Percentiles rank a stretch among this genome's conserved stretches.
Evolutionary conservation across 37 sponge, comb jelly and placozoan genomes (phyloP).

Genomic region (Spongilla lacustris): DNA sequence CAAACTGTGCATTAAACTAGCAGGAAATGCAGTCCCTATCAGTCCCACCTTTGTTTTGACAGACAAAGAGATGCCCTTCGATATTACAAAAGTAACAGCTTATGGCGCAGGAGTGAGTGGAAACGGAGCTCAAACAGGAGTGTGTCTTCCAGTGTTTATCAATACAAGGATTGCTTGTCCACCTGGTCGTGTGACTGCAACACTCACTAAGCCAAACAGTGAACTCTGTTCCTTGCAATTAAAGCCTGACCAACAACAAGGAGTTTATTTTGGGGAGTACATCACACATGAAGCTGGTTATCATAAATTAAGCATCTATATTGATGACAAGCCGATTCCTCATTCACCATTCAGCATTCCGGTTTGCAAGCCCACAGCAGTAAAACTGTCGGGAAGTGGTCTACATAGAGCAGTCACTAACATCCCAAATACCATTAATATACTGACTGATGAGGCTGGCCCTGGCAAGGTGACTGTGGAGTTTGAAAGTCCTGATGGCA

Average conservation of each 20-base stretch:
- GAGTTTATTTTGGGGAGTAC: slow-evolving; percentile 50
- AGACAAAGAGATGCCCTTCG: slow-evolving; percentile 71
- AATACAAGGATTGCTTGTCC: slow-evolving; percentile 78
- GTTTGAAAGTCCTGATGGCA: slow-evolving; percentile 1
- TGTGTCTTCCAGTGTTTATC: slow-evolving; percentile 65
- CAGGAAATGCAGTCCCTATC: slow-evolving; percentile 65
- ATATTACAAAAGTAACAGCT: slow-evolving; percentile 75
- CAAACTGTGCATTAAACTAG: slow-evolving; percentile 62
- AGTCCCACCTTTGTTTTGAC: slow-evolving; percentile 43
- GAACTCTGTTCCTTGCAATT: slow-evolving; percentile 24
- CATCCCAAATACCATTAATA: slow-evolving; percentile 48
- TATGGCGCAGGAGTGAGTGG: slow-evolving; percentile 91
- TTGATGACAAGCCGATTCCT: slow-evolving; percentile 73
- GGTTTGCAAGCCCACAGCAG: slow-evolving; percentile 64
- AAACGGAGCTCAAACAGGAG: slow-evolving; percentile 65
- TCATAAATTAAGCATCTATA: slow-evolving; percentile 70
- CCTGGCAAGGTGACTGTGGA: slow-evolving; percentile 64
- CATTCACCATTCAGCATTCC: slow-evolving; percentile 79
- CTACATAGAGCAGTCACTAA: slow-evolving; percentile 60
- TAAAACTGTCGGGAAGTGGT: slow-evolving; percentile 62
- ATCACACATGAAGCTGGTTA: slow-evolving; percentile 66
- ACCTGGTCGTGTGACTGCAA: slow-evolving; percentile 55
- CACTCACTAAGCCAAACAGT: slow-evolving; percentile 68
- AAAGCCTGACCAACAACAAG: slow-evolving; percentile 2
- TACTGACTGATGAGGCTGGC: slow-evolving; percentile 75